phyloP scores from a whole-genome alignment of 2,113 vertebrate genomes.

The human (Homo sapiens) region GRCh38 chr3:54795501-54796000 shows the following conservation, averaged over 20 bases:
- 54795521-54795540: not conserved
- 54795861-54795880: constrained; percentile 61
- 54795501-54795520: not conserved
- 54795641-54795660: not conserved
- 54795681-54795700: not conserved
- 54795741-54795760: not conserved
- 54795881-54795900: constrained; percentile 57
- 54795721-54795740: not conserved
- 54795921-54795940: constrained; percentile 64
- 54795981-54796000: not conserved
- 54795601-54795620: not conserved
- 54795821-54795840: constrained; percentile 31
- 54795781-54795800: not conserved
- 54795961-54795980: not conserved
- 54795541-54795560: not conserved
- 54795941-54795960: constrained; percentile 13
- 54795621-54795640: not conserved
- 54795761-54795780: not conserved
- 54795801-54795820: not conserved
- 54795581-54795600: not conserved
- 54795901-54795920: constrained; percentile 56
- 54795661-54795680: not conserved
- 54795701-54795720: constrained; percentile 16
- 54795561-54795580: not conserved
- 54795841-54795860: constrained; percentile 56